Evolutionary conservation across 2,113 vertebrate species (phyloP), one percentile per base, ranked within the genome.

Genomic region (Chitala chitala): DNA sequence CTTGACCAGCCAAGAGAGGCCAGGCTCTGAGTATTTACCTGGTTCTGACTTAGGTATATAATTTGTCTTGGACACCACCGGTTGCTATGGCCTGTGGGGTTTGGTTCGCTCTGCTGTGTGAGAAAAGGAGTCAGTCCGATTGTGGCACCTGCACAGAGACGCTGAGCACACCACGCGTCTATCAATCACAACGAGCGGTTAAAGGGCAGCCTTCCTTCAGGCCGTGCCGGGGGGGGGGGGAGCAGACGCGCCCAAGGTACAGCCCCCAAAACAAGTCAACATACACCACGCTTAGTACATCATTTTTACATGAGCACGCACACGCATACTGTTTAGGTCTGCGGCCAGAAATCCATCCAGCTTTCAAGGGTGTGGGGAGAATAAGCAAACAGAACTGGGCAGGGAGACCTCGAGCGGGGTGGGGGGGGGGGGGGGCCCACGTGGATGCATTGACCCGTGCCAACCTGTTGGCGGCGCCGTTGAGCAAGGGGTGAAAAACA

Each of bases 391-490:
- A 17, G 15, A 26, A 40, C 48, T 38, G 36, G 55, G 17, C 56
- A 15, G 31, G 44, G 20, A 33, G 13, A 9, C 26, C 13, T 31
- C 6, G 29, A 3, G 59, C 1, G n/a, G n/a, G n/a, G n/a, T n/a
- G n/a, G n/a, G n/a, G n/a, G n/a, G n/a, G n/a, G n/a, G n/a, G n/a
- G n/a, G n/a, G n/a, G n/a, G n/a, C n/a, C n/a, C n/a, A n/a, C n/a
- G n/a, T n/a, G n/a, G n/a, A n/a, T n/a, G 59, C 5, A 38, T 17
- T 29, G 77, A 44, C 22, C n/a, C 66, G 29, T 12, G 72, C 10
- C 38, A 83, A 99, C 97, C 97, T 98, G 94, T 99, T 98, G 69
- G 95, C 85, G 80, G 95, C 92, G 72, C 96, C 97, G 73, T 99
- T 99, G 87, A 99, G 94, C 90, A 98, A 96, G 0, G 94, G 92